Evolutionary conservation across 2,888 invertebrate genomes (phyloP), one percentile per base, ranked within the genome.

Genomic region (Archips xylosteana): DNA sequence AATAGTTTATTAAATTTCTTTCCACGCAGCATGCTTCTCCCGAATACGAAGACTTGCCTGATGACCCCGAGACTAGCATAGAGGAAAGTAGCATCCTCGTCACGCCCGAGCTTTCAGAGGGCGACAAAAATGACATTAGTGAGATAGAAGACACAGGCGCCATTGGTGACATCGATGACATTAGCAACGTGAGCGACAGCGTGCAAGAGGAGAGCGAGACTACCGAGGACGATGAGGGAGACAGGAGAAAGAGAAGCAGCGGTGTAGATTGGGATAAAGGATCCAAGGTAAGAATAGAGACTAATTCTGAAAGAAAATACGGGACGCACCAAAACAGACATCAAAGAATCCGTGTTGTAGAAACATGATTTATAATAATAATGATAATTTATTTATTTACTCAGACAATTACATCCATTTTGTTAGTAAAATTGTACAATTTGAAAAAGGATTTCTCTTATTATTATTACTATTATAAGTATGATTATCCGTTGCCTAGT

Each of bases 201-300:
- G 61, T 13, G 10, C 4, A 9, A 15, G 39, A 76, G 67, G 77
- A 77, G 9, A 51, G 51, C 9, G 80, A 80, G 15, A 77, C 75
- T 34, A 75, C 60, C 13, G 77, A 74, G 71, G 78, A 75, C 23
- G 66, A 79, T 34, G 77, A 77, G 10, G 72, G 72, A 9, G 72
- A 75, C 45, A 57, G 66, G 51, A 61, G 45, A 65, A 92, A 92
- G 78, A 84, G 92, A 15, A 92, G 89, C 68, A 89, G 88, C 49
- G 88, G 80, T 3, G 85, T 88, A 47, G 86, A 89, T 34, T 87
- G 86, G 88, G 89, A 92, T 3, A 87, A 86, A 65, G 77, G 83
- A 2, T 61, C 87, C 13, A 92, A 92, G 86, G 92, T 91, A 54
- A 84, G 80, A 76, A 39, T 45, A 45, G 12, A 12, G 12, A 45